Conservation (phyloP, 2,888 invertebrate species). For the Rosalia funebris region DNA sequence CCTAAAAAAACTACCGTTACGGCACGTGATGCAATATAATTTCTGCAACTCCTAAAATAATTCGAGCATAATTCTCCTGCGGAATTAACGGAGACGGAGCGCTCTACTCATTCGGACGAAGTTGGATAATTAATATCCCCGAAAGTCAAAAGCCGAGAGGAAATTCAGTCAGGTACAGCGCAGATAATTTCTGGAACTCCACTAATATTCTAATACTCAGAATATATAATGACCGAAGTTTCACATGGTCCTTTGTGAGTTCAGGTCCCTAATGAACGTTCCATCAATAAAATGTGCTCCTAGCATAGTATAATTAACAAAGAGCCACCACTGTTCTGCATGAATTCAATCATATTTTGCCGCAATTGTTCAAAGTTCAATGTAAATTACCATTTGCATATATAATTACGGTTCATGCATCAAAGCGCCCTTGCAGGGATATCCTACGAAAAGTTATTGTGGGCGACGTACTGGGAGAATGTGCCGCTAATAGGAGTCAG, state of each 20-base stretch:
- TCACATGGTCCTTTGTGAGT: constrained; percentile 45
- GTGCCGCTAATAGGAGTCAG: constrained; percentile 5
- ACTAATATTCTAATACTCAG: constrained; percentile 32
- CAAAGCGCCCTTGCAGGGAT: constrained; percentile 48
- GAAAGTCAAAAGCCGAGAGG: constrained; percentile 34
- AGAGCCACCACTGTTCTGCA: constrained; percentile 52
- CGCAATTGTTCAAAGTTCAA: constrained; percentile 62
- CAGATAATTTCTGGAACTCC: constrained; percentile 32
- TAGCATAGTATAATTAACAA: constrained; percentile 58
- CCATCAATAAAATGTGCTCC: constrained; percentile 44
- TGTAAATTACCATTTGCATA: constrained; percentile 63
- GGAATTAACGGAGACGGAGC: too few species aligned
- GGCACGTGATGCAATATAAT: too few species aligned
- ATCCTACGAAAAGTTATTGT: constrained; percentile 47
- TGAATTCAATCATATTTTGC: constrained; percentile 54
- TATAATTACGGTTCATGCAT: constrained; percentile 58
- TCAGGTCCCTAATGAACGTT: constrained; percentile 43
- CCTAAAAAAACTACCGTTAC: too few species aligned
- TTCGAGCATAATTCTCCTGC: too few species aligned
- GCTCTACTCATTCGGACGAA: neutral
- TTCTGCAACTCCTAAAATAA: too few species aligned
- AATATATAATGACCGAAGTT: constrained; percentile 43
- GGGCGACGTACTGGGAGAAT: constrained; percentile 23
- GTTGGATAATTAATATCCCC: constrained; percentile 20
- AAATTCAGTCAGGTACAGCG: constrained; percentile 41